Base-by-base conservation (phyloP, 92 coral and sea anemone genomes). In the Palythoa caribaeorum region DNA sequence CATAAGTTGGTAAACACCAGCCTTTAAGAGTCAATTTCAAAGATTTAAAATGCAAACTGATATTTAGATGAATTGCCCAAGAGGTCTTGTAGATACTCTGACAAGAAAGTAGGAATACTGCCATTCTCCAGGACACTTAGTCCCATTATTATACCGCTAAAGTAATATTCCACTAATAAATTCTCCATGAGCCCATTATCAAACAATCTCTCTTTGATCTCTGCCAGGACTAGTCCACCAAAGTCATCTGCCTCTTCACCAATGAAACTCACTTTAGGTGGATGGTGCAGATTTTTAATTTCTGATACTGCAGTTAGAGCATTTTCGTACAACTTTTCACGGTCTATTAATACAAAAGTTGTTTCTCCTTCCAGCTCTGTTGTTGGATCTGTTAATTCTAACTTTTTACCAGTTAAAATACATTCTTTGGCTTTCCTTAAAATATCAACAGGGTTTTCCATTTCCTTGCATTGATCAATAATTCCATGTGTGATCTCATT, bases 31-130 rank as follows among this genome's bases (percentile, higher is more conserved):
- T 14, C 91, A 84, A 35, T 74, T 89, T 63, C 68, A 20, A 53
- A 89, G 91, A 39, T 89, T 91, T 66, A 60, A 52, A 60, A 91
- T 84, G 83, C 85, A 87, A 63, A 91, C 71, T 38, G 91, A 87
- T 73, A 28, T 75, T 44, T 79, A 54, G 73, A 63, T 39, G 76
- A 73, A 86, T 90, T 66, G 38, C 73, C 44, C 51, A 90, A 65
- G 20, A 79, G 91, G 71, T 87, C 74, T 60, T 73, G 84, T 16
- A 73, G 76, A 71, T 90, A 70, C 62, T 90, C 88, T 51, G 86
- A 39, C 36, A 86, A 40, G 50, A 59, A 90, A 78, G 54, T 47
- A 15, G 78, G 54, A 10, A 74, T 74, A 1, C 44, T 74, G 57
- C 78, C 35, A 74, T 74, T 51, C 35, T 74, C 38, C 12, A 44